These are phyloP conservation scores for Anthoscopus minutus DNA, from an alignment of 2,113 vertebrate genomes.

Conservation along the genomic window DNA sequence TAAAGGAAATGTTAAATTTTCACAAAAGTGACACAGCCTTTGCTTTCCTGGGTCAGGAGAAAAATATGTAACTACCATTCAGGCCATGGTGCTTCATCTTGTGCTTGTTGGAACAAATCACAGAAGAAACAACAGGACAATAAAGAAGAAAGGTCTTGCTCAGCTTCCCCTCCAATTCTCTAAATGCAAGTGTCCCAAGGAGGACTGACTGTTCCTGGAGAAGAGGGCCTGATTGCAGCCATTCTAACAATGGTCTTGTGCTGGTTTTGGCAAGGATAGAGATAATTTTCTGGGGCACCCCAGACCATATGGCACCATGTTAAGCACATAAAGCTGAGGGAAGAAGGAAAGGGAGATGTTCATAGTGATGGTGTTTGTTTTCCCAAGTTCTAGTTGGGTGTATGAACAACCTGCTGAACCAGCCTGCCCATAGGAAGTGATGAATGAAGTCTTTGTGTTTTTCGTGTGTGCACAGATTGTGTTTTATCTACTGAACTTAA, in stretches of 20 bases:
- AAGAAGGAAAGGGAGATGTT: background rate
- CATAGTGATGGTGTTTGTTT: background rate
- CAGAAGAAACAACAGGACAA: background rate
- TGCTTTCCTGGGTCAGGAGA: background rate
- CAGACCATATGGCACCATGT: too few species aligned
- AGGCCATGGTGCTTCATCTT: background rate
- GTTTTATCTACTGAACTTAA: background rate
- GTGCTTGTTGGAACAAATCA: background rate
- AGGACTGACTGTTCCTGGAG: background rate
- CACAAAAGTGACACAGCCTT: background rate
- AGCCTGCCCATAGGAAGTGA: background rate
- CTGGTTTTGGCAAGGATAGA: background rate
- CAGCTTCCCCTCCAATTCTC: background rate
- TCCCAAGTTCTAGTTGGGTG: rapidly evolving
- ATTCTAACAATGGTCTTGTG: background rate
- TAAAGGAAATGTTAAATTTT: background rate
- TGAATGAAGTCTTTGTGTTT: background rate
- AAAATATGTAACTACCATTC: background rate
- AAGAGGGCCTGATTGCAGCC: background rate
- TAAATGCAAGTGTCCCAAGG: background rate
- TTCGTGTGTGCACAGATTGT: background rate
- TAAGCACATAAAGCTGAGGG: too few species aligned
- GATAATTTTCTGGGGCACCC: background rate
- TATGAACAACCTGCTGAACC: background rate
- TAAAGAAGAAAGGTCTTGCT: background rate